Evolutionary conservation across 2,113 vertebrate genomes (phyloP), one percentile per base, ranked within the genome.

Genomic region (Ancistrus triradiatus): DNA sequence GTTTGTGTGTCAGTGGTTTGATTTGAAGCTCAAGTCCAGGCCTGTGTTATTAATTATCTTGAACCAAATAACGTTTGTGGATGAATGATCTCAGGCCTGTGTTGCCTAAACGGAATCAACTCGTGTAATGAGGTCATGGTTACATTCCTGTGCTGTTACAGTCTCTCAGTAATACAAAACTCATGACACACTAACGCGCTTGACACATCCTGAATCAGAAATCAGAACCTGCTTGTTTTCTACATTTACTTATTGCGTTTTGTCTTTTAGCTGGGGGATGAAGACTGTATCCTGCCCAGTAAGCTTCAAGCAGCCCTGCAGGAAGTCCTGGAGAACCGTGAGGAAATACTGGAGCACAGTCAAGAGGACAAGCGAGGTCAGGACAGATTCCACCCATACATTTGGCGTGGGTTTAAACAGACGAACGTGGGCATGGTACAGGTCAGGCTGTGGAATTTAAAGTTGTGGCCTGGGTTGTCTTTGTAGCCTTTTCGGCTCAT

Each of bases 231-330:
- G n/a, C n/a, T n/a, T n/a, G n/a, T n/a, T n/a, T n/a, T n/a, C n/a
- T n/a, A n/a, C n/a, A n/a, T n/a, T n/a, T n/a, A n/a, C n/a, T n/a
- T 7, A 31, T 31, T 31, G 3, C 27, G 3, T 3, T 31, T 31
- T 59, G 48, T 31, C 22, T 51, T 22, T 43, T 68, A 98, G 95
- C 79, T 92, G 2, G 92, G 92, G 5, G 96, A 98, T 66, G 96
- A 98, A 71, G 91, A 93, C 53, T 95, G 93, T 76, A 97, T 98
- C 81, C 78, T 98, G 71, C 96, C 94, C 71, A 92, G 86, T 72
- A 98, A 98, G 74, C 93, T 97, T 24, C 95, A 96, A 73, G 92
- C 94, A 27, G 95, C 95, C 0, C 85, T 98, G 64, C 85, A 84
- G 46, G 93, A 95, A 77, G 85, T 98, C 83, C 85, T 98, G 77